These are phyloP conservation scores for Hemiscyllium ocellatum DNA, from an alignment of 2,113 vertebrate species.

Conservation along the genomic window DNA sequence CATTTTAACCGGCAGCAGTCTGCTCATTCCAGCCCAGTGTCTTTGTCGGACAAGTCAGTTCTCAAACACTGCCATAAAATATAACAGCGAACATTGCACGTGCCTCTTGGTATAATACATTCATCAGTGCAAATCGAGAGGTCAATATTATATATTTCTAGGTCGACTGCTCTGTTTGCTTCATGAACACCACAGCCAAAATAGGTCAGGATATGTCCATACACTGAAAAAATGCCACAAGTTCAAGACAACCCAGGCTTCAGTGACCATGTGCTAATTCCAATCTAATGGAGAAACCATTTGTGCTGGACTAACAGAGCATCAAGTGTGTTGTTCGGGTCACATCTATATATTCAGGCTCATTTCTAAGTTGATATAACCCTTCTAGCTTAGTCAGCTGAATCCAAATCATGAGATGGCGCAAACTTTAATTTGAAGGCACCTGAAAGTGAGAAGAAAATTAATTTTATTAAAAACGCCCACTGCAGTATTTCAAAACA, in stretches of 20 bases:
- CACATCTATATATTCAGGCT: constrained; percentile 14
- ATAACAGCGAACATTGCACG: constrained; percentile 32
- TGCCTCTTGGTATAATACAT: constrained; percentile 37
- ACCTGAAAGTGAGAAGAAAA: constrained; percentile 50
- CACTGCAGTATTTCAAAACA: constrained; percentile 59
- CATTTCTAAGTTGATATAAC: constrained; percentile 41
- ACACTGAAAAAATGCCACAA: constrained; percentile 16
- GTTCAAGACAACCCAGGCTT: constrained; percentile 24
- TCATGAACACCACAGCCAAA: constrained; percentile 27
- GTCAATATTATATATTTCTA: constrained; percentile 31
- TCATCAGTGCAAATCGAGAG: constrained; percentile 37
- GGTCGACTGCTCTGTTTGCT: constrained; percentile 19
- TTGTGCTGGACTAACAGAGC: constrained; percentile 26
- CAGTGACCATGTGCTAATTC: constrained; percentile 30
- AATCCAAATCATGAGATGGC: constrained; percentile 80
- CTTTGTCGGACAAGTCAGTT: constrained; percentile 9
- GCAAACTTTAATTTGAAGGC: constrained; percentile 86
- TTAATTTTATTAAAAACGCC: constrained; percentile 43
- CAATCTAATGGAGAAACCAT: constrained; percentile 22
- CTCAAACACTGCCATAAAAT: constrained; percentile 26
- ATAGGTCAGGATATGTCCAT: neutral
- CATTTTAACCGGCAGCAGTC: constrained; percentile 27
- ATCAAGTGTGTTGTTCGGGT: neutral
- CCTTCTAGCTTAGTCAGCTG: constrained; percentile 74
- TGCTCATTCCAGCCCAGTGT: constrained; percentile 34